A percentile compares a stretch with the other conserved stretches of the same genome.
Conservation (phyloP, 23 tunicate genomes). For the Styela clava region DNA sequence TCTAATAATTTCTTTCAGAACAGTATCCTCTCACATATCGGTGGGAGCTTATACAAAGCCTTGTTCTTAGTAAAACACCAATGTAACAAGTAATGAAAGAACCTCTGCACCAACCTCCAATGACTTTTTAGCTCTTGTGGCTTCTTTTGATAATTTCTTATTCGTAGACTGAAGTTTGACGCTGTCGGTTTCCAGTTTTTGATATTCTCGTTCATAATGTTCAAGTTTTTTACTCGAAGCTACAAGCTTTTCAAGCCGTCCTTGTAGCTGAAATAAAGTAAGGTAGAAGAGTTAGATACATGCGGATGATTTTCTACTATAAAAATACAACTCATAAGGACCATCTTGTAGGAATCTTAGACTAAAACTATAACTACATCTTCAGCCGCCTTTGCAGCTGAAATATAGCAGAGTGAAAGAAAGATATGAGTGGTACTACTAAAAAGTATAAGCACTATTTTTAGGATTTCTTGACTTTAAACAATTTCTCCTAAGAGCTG, state of each 20-base stretch:
- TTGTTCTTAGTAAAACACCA: too few species aligned
- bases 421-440: too few species aligned
- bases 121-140: slow-evolving; percentile 34
- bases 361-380: neutral
- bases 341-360: neutral
- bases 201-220: slow-evolving; percentile 46
- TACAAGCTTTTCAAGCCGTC: slow-evolving; percentile 43
- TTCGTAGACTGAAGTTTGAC: slow-evolving; percentile 26
- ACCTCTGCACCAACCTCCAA: too few species aligned
- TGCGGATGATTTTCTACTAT: neutral
- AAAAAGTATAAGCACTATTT: too few species aligned
- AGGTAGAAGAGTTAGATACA: neutral
- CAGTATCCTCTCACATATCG: too few species aligned
- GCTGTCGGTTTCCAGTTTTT: slow-evolving; percentile 38
- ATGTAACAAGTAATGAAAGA: too few species aligned
- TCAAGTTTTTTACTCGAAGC: slow-evolving; percentile 49
- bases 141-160: slow-evolving; percentile 48
- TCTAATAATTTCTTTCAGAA: too few species aligned
- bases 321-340: neutral
- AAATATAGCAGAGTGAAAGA: too few species aligned
- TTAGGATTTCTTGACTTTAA: too few species aligned
- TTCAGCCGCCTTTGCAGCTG: too few species aligned
- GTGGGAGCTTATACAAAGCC: too few species aligned
- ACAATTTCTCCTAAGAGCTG: too few species aligned
- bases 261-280: slow-evolving; percentile 35